phyloP scores from a whole-genome alignment of 2,797 vertebrate genomes.

The Neopelma chrysocephalum region DNA sequence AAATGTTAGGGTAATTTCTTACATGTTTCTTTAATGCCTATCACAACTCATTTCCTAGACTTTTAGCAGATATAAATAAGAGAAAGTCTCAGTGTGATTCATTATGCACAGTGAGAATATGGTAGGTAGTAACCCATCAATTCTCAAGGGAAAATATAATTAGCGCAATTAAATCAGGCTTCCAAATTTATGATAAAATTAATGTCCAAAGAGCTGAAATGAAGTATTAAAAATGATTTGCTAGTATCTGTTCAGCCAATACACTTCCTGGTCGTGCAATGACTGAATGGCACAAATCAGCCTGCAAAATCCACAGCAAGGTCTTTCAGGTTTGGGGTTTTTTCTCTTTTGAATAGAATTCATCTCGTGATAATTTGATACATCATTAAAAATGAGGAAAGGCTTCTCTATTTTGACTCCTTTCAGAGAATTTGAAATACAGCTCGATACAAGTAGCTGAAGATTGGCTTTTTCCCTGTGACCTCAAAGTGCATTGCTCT shows the following conservation, averaged over 20 bases:
- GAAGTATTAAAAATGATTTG: conserved; percentile 47
- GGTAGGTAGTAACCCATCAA: conserved; percentile 43
- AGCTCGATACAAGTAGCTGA: not conserved
- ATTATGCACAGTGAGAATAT: not conserved
- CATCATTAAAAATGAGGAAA: not conserved
- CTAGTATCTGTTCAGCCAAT: not conserved
- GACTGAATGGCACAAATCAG: not conserved
- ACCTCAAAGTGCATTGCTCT: not conserved
- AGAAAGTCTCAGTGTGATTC: conserved; percentile 10
- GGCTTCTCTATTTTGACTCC: not conserved
- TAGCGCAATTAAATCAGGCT: conserved; percentile 54
- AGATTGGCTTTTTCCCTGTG: not conserved
- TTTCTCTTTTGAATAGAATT: not conserved
- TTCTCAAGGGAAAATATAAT: conserved; percentile 63
- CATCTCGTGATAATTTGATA: not conserved
- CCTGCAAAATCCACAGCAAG: not conserved
- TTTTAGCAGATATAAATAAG: conserved; percentile 48
- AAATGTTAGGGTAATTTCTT: conserved; percentile 20
- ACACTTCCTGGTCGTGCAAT: not conserved
- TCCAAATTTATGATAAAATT: conserved; percentile 59
- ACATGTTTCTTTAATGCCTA: conserved; percentile 15
- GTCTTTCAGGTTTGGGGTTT: not conserved
- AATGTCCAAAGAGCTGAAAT: conserved; percentile 49
- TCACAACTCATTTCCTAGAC: not conserved
- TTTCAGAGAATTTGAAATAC: not conserved